Evolutionary conservation across 92 coral and sea anemone genomes (phyloP).

Genomic region (Phenganax subtilis): DNA sequence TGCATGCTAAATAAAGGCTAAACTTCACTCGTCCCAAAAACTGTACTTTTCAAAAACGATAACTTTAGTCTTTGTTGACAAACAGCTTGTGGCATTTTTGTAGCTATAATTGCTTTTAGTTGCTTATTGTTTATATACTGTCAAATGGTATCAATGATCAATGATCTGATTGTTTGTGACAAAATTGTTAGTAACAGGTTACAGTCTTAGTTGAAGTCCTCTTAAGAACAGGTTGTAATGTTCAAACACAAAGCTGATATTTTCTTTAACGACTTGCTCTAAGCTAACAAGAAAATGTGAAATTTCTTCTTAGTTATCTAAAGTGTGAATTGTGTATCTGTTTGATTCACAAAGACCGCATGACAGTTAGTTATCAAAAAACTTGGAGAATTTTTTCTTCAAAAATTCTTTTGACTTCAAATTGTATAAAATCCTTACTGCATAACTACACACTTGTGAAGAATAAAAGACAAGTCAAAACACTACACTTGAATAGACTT

Average conservation of each 20-base stretch:
- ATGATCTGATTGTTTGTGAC: slow-evolving; percentile 22
- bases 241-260: not conserved
- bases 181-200: slow-evolving; percentile 13
- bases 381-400: not conserved
- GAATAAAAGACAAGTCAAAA: too few species aligned
- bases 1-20: too few species aligned
- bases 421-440: too few species aligned
- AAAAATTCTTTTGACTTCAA: not conserved
- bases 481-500: too few species aligned
- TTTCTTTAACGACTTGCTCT: not conserved
- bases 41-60: not conserved
- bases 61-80: slow-evolving; percentile 16
- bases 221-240: not conserved
- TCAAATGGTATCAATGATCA: slow-evolving; percentile 6
- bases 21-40: not conserved
- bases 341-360: not conserved
- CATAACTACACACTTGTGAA: too few species aligned
- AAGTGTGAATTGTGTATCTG: not conserved
- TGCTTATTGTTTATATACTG: not conserved
- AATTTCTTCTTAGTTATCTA: not conserved
- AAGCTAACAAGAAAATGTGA: not conserved
- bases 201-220: not conserved
- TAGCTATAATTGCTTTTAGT: not conserved
- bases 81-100: slow-evolving; percentile 24
- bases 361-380: not conserved